Evolutionary conservation across 2,888 invertebrate species (phyloP).

Genomic region (Sinhomidia bicolor): DNA sequence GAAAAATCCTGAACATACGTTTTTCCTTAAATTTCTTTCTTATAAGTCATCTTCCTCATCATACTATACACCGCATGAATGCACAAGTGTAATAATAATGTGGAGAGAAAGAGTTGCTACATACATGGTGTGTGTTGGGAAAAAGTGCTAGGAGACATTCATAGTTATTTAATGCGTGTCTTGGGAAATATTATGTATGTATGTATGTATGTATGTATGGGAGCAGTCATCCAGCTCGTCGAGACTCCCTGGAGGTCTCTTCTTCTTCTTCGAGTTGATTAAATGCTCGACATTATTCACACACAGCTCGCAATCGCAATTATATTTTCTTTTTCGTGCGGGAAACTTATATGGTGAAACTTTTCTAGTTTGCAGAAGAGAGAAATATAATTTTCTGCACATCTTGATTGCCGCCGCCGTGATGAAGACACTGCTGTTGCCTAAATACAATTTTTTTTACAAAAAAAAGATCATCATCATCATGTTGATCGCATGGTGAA

Average conservation of each 20-base stretch:
- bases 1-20: no score
- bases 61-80: no score
- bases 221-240: slow-evolving; percentile 68
- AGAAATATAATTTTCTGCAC: slow-evolving; percentile 49
- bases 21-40: no score
- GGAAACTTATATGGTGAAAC: slow-evolving; percentile 26
- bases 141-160: slow-evolving; percentile 36
- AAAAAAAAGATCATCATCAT: slow-evolving; percentile 20
- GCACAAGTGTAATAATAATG: background rate
- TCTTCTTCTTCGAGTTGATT: slow-evolving; percentile 65
- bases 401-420: background rate
- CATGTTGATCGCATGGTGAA: background rate
- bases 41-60: no score
- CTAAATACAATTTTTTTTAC: slow-evolving; percentile 39
- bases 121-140: background rate
- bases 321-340: slow-evolving; percentile 31
- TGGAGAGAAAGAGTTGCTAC: background rate
- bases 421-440: background rate
- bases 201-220: no score
- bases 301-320: slow-evolving; percentile 38
- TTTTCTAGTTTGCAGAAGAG: slow-evolving; percentile 13
- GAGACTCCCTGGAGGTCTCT: slow-evolving; percentile 71
- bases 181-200: slow-evolving; percentile 71
- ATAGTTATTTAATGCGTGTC: slow-evolving; percentile 68
- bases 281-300: slow-evolving; percentile 63